Base-by-base conservation (phyloP, 2,797 vertebrate species). In the Gouania willdenowi region DNA sequence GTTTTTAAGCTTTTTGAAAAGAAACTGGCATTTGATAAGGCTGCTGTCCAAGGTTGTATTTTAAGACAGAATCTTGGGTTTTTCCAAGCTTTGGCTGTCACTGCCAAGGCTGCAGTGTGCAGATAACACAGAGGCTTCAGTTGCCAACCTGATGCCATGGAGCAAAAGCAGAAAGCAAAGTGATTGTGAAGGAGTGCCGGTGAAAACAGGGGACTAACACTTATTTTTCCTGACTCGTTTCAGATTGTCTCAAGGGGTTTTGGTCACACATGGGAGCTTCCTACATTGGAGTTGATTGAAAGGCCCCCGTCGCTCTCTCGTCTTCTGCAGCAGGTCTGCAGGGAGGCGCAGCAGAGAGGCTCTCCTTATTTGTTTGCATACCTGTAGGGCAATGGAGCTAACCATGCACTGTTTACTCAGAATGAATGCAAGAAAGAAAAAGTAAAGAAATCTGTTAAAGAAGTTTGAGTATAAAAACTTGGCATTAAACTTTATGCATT, bases 261-360 rank as follows among this genome's bases (percentile, higher is more conserved):
- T 59, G 57, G 79, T 81, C 75, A 77, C 75, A 85, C 76, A 66
- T 73, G 71, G 71, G 59, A 75, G 80, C 66, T 44, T 73, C 66
- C 65, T 44, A 62, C 34, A 23, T 71, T 35, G 36, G 48, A 26
- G 35, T 66, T 83, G 79, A 88, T 86, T 87, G 81, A 82, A 83
- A 84, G 52, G 68, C 83, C 64, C n/a, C 34, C 46, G 41, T 49
- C 44, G 48, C 34, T 59, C 62, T 47, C 35, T 53, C 69, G 60
- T 63, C 75, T 50, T 55, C 48, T 77, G 66, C 65, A 56, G 23
- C 58, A 51, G 15, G 38, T 47, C 74, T 66, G 56, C 68, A 69
- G 68, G 76, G 58, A 51, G 49, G 54, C 38, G 43, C 29, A 56
- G 45, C 69, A 82, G 82, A 81, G 26, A 53, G 42, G 41, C 45